phyloP scores from a whole-genome alignment of 2,113 vertebrate species.

The Zeus faber region DNA sequence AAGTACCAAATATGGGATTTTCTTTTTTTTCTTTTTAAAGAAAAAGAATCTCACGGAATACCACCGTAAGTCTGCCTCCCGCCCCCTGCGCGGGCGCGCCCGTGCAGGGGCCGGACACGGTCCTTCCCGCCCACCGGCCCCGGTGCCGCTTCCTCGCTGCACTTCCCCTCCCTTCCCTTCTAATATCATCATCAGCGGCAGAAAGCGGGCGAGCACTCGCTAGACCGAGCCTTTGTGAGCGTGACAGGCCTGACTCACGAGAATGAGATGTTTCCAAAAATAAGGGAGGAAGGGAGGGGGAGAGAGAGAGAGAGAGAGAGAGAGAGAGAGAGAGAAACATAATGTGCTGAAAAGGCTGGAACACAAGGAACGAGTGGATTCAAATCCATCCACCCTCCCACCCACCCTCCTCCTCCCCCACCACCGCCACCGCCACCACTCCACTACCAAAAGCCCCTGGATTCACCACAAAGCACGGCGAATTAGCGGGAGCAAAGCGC shows the following conservation, averaged over 20 bases:
- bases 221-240: conserved; percentile 53
- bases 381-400: conserved; percentile 17
- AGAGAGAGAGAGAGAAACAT: conserved; percentile 12
- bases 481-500: conserved; percentile 60
- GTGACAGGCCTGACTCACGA: conserved; percentile 61
- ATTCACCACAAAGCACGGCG: conserved; percentile 55
- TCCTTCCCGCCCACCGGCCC: too few relatives aligned
- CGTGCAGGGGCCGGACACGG: too few relatives aligned
- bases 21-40: too few relatives aligned
- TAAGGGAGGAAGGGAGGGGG: conserved; percentile 34
- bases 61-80: too few relatives aligned
- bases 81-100: too few relatives aligned
- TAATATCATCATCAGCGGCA: conserved; percentile 40
- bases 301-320: conserved; percentile 3
- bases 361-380: conserved; percentile 59
- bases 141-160: conserved; percentile 6
- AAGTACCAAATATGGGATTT: too few relatives aligned
- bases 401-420: not conserved
- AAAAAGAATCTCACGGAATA: too few relatives aligned
- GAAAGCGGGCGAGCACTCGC: conserved; percentile 27
- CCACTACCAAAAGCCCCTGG: conserved; percentile 47
- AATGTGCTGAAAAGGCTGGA: conserved; percentile 61
- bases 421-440: not conserved
- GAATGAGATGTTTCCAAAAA: conserved; percentile 72
- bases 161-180: conserved; percentile 22